Conservation (phyloP, 2,888 invertebrate genomes). For the Cataglyphis cursor region DNA sequence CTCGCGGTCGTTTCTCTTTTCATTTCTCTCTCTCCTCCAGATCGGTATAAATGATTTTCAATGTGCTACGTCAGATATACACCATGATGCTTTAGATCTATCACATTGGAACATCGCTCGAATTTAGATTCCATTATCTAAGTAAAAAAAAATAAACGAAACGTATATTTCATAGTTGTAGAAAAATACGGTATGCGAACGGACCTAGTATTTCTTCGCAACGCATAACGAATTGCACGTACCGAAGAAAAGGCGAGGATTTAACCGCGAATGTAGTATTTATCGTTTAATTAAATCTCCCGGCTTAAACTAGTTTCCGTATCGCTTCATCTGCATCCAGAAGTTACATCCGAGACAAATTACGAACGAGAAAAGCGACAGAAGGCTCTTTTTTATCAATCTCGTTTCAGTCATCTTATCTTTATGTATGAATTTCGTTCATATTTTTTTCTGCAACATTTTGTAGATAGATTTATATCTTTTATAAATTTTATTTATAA, state of each 20-base stretch:
- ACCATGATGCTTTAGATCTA: conserved; percentile 39
- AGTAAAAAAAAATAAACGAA: conserved; percentile 15
- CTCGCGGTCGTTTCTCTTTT: conserved; percentile 17
- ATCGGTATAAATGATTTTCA: conserved; percentile 43
- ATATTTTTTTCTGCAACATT: neutral
- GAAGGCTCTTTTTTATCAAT: neutral
- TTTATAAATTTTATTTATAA: neutral
- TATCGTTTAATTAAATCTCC: conserved; percentile 55
- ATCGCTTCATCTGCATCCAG: conserved; percentile 44
- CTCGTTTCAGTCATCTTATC: neutral
- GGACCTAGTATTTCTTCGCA: neutral
- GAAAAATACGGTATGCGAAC: conserved; percentile 40
- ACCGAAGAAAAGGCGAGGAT: conserved; percentile 11
- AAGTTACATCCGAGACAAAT: conserved; percentile 45
- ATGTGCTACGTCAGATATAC: neutral
- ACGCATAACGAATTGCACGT: conserved; percentile 28
- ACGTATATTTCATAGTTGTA: neutral
- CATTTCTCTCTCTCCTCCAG: neutral
- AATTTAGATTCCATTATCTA: conserved; percentile 57
- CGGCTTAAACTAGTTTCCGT: conserved; percentile 47
- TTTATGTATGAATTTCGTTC: neutral
- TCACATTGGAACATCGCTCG: conserved; percentile 30
- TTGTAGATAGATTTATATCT: neutral
- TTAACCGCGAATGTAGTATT: conserved; percentile 37
- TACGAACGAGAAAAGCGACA: conserved; percentile 10